phyloP scores from a whole-genome alignment of 2,888 invertebrate species.

The Epiblema foenella region DNA sequence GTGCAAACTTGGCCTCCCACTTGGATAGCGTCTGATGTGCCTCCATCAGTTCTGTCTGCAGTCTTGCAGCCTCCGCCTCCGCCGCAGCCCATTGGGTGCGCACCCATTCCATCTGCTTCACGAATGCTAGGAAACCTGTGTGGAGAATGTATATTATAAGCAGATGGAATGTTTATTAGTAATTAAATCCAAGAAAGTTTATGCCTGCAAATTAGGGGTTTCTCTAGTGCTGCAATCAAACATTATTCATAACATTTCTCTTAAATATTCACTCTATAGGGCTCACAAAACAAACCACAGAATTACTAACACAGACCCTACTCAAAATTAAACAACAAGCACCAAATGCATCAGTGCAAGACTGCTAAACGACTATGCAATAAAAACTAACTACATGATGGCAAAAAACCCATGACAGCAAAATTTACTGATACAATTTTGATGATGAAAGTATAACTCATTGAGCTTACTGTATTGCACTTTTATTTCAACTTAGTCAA shows the following conservation, averaged over 20 bases:
- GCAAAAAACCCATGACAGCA: background rate
- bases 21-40: constrained; percentile 89
- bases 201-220: no score
- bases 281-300: no score
- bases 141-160: constrained; percentile 26
- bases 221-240: no score
- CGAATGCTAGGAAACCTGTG: constrained; percentile 90
- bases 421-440: background rate
- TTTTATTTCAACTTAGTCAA: background rate
- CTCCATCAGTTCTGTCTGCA: constrained; percentile 89
- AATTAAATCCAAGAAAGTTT: background rate
- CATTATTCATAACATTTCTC: no score
- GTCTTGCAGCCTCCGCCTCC: constrained; percentile 88
- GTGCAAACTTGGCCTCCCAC: constrained; percentile 91
- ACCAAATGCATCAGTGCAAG: background rate
- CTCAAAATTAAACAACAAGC: no score
- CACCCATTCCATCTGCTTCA: constrained; percentile 89
- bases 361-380: background rate
- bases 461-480: no score
- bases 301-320: no score
- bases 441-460: no score
- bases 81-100: constrained; percentile 88
- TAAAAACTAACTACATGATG: no score
- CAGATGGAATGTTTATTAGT: background rate
- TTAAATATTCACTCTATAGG: no score